Percentiles rank a stretch among this genome's conserved stretches.
Evolutionary conservation across 2,888 invertebrate species (phyloP).

Genomic region (Vanessa cardui): DNA sequence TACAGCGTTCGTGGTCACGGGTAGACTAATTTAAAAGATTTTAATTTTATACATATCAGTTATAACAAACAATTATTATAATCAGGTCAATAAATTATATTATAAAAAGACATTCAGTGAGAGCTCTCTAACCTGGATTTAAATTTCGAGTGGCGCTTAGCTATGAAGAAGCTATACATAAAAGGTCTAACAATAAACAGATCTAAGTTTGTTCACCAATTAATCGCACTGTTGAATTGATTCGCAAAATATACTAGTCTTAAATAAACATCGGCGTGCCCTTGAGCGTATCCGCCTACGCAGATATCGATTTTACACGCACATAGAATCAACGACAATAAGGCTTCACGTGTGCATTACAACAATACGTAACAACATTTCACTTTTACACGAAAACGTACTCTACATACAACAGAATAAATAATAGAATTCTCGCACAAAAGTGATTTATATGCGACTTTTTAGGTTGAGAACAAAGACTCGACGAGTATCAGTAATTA

Average conservation of each 20-base stretch:
- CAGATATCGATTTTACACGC: conserved; percentile 75
- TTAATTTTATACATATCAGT: too few relatives aligned
- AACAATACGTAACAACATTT: conserved; percentile 48
- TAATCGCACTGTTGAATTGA: background rate
- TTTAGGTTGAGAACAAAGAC: conserved; percentile 25
- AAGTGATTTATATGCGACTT: conserved; percentile 39
- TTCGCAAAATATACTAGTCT: conserved; percentile 25
- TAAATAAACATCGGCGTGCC: conserved; percentile 55
- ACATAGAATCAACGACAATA: conserved; percentile 69
- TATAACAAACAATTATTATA: too few relatives aligned
- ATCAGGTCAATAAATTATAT: too few relatives aligned
- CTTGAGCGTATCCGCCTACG: conserved; percentile 75
- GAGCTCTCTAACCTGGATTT: too few relatives aligned
- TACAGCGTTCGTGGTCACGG: too few relatives aligned
- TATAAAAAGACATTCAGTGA: too few relatives aligned
- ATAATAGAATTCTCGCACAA: conserved; percentile 37
- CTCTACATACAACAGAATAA: conserved; percentile 42
- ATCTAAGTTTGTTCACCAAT: background rate
- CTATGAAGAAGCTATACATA: too few relatives aligned
- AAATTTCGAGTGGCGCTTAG: too few relatives aligned
- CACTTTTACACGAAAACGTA: conserved; percentile 45
- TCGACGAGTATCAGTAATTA: conserved; percentile 58
- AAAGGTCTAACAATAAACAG: background rate
- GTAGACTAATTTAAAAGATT: too few relatives aligned
- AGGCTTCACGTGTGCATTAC: conserved; percentile 68